Base-by-base conservation (phyloP, 2,113 vertebrate species). In the Lepisosteus oculatus region DNA sequence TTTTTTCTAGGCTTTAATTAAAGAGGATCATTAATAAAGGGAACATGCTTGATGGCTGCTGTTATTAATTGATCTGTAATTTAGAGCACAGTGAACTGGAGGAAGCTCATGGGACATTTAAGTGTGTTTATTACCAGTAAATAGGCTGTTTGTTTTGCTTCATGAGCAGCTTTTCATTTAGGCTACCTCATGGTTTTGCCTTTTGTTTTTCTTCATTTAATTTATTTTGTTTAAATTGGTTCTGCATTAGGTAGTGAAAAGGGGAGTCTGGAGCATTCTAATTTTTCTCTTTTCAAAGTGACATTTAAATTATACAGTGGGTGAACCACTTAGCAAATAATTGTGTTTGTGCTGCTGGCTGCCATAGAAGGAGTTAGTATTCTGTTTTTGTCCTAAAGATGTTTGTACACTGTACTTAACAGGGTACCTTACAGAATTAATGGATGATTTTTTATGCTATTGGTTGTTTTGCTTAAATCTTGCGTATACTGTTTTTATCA, bases 41-140 rank as follows among this genome's bases (percentile, higher is more conserved):
- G n/a, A 45, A 15, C 57, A 68, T 51, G 43, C 61, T 68, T 42
- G 66, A 43, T 55, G 17, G 3, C n/a, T 59, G 42, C 29, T 43
- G 47, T 62, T 69, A 44, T 43, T 69, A 51, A 74, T 68, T 43
- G 17, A 67, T 42, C 15, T 71, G 29, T 42, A 62, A 51, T 61
- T 62, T n/a, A 55, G 65, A 73, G 66, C 47, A 51, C 9, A 43
- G 47, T 61, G 13, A 13, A 4, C 0, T 41, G 17, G 71, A 44
- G 56, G 6, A 57, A 59, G 73, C 7, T 66, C 44, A 57, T 47
- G 42, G 17, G 66, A 55, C 11, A 12, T 1, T 55, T 12, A 29
- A 44, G 43, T 3, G 8, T 59, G 11, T 59, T 3, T 69, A n/a
- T 59, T 59, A n/a, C 57, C n/a, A 15, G 3, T 59, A 15, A 59